phyloP scores from a whole-genome alignment of 2,888 invertebrate genomes.

The Atethmia centrago region DNA sequence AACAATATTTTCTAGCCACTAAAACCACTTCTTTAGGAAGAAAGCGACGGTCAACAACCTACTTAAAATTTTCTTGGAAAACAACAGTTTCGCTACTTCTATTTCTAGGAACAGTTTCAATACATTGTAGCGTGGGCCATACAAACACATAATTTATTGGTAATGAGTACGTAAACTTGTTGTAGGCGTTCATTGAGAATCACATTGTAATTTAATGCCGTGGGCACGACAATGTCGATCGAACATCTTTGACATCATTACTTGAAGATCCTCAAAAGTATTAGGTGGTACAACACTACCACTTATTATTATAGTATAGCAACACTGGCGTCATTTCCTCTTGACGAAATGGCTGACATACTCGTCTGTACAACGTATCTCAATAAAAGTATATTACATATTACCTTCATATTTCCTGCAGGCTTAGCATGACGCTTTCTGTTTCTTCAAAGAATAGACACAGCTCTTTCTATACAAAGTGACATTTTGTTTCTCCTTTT shows the following conservation, averaged over 20 bases:
- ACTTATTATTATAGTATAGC: too few relatives aligned
- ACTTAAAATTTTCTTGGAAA: conserved; percentile 33
- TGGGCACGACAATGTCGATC: conserved; percentile 3
- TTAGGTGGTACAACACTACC: too few relatives aligned
- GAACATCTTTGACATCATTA: background rate
- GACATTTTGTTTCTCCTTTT: too few relatives aligned
- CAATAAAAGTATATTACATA: too few relatives aligned
- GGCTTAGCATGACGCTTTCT: too few relatives aligned
- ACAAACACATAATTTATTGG: conserved; percentile 28
- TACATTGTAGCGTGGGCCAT: conserved; percentile 18
- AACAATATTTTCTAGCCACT: background rate
- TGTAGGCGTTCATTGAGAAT: conserved; percentile 37
- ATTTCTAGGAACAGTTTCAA: conserved; percentile 46
- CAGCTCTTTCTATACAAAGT: too few relatives aligned
- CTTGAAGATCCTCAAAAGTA: background rate
- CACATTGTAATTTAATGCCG: conserved; percentile 8
- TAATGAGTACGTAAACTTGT: conserved; percentile 14
- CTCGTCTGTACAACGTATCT: too few relatives aligned
- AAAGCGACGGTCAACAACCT: conserved; percentile 27
- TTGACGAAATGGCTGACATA: too few relatives aligned
- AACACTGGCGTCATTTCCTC: too few relatives aligned
- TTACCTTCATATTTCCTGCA: too few relatives aligned
- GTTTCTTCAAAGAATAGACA: too few relatives aligned
- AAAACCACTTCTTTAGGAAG: conserved; percentile 5
- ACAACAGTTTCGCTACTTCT: conserved; percentile 3